Conservation (phyloP, 2,113 vertebrate species). For the Typhlomys cinereus region DNA sequence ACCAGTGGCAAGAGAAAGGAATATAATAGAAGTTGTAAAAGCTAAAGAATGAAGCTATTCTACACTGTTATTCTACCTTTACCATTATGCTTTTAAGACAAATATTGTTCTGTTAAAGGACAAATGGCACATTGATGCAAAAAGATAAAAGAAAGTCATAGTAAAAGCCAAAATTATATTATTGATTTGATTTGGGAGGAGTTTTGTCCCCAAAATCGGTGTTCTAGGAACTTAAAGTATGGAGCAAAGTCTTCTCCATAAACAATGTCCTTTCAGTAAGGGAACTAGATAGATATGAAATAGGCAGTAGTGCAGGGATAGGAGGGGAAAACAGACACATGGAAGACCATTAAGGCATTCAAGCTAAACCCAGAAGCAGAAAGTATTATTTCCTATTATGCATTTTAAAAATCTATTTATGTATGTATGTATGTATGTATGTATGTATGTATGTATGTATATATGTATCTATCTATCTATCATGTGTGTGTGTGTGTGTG, state of each 20-base stretch:
- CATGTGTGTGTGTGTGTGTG: too few species aligned
- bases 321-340: background rate
- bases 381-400: background rate
- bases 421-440: too few species aligned
- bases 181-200: background rate
- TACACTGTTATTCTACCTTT: background rate
- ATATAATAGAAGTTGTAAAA: conserved; percentile 5
- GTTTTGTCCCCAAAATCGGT: background rate
- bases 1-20: conserved; percentile 11
- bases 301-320: background rate
- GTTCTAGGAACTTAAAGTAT: background rate
- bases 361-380: background rate
- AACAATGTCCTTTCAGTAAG: background rate
- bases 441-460: too few species aligned
- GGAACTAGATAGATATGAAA: conserved; percentile 18
- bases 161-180: background rate
- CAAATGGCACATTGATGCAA: background rate
- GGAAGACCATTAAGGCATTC: background rate
- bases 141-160: conserved; percentile 35
- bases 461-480: too few species aligned
- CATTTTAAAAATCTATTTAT: too few species aligned
- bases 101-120: conserved; percentile 3
- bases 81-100: background rate
- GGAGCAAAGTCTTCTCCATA: background rate
- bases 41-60: conserved; percentile 19